Conservation (phyloP, 2,797 vertebrate species). For the Lutjanus argentimaculatus region DNA sequence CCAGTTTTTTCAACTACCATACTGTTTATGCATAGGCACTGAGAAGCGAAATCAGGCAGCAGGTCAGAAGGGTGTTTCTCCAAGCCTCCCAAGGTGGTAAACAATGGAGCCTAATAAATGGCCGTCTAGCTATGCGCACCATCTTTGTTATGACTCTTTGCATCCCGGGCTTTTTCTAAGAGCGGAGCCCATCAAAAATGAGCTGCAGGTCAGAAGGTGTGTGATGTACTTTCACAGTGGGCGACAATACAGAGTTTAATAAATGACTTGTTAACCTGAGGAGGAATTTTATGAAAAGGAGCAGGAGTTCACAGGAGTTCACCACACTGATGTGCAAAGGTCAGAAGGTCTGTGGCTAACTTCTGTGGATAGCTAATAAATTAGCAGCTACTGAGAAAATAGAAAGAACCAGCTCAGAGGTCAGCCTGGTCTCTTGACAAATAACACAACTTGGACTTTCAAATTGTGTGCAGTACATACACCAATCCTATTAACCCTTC, state of each 20-base stretch:
- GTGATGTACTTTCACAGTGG: conserved; percentile 27
- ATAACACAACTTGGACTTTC: too few species aligned
- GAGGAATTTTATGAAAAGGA: conserved; percentile 23
- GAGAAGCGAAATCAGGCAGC: conserved; percentile 12
- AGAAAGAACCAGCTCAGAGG: conserved; percentile 7
- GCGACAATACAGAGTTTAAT: conserved; percentile 41
- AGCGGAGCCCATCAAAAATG: conserved; percentile 37
- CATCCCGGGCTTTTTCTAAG: conserved; percentile 35
- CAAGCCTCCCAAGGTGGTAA: conserved; percentile 20
- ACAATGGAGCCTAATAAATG: conserved; percentile 52
- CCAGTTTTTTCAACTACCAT: conserved; percentile 3
- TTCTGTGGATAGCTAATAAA: conserved; percentile 33
- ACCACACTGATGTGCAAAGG: conserved; percentile 33
- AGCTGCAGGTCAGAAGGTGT: conserved; percentile 63
- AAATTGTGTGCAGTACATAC: too few species aligned
- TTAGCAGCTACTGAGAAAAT: conserved; percentile 23
- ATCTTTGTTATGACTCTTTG: conserved; percentile 32
- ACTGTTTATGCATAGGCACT: conserved; percentile 3
- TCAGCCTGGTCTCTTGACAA: not conserved
- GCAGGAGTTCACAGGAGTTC: not conserved
- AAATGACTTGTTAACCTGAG: conserved; percentile 57
- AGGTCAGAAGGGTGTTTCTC: conserved; percentile 32
- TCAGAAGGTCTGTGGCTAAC: conserved; percentile 24
- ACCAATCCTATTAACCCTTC: too few species aligned
- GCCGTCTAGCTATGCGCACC: not conserved